phyloP scores from a whole-genome alignment of 2,888 invertebrate species.

The Ornithoptera priamus region DNA sequence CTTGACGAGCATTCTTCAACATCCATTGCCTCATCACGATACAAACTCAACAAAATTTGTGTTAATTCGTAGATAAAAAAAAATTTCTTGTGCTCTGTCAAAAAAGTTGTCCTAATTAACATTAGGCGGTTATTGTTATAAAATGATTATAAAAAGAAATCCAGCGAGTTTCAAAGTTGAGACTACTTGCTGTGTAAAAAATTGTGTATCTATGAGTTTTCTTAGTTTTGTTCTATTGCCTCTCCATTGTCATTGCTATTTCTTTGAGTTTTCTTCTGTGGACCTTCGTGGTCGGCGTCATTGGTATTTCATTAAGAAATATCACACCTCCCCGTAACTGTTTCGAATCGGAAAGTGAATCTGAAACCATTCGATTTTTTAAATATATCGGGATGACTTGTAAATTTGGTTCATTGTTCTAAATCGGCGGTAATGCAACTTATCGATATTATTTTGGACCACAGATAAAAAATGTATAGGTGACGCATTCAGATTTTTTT shows the following conservation, averaged over 20 bases:
- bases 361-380: slow-evolving; percentile 39
- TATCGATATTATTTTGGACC: not conserved
- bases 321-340: slow-evolving; percentile 59
- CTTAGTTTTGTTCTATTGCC: slow-evolving; percentile 32
- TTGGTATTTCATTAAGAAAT: slow-evolving; percentile 50
- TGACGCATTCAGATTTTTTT: not conserved
- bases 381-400: not conserved
- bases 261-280: slow-evolving; percentile 46
- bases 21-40: too few species aligned
- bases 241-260: slow-evolving; percentile 42
- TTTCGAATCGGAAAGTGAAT: slow-evolving; percentile 51
- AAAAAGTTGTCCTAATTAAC: not conserved
- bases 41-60: too few species aligned
- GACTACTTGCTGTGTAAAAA: not conserved
- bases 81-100: too few species aligned
- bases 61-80: too few species aligned
- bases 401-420: too few species aligned
- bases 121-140: not conserved
- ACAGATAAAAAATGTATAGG: not conserved
- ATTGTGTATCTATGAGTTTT: not conserved
- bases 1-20: too few species aligned
- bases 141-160: not conserved
- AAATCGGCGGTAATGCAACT: too few species aligned
- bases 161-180: not conserved
- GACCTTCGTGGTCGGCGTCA: slow-evolving; percentile 52